Conservation (phyloP, 2,888 invertebrate genomes). For the Xylocampa areola region DNA sequence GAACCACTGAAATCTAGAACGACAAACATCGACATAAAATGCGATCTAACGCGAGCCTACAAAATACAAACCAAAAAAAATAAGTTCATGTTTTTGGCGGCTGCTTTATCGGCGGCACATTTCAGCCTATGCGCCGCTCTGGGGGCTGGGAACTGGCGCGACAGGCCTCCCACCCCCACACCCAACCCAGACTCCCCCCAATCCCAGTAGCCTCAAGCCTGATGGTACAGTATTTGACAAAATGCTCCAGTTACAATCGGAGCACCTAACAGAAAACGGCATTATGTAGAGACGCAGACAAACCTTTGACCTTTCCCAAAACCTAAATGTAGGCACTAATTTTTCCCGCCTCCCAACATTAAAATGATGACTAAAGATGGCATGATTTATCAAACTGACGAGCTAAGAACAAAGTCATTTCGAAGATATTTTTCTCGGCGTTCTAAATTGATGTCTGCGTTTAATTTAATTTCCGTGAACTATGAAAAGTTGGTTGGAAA, state of each 20-base stretch:
- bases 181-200: slow-evolving; percentile 40
- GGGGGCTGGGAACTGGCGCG: slow-evolving; percentile 64
- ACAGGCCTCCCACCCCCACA: slow-evolving; percentile 56
- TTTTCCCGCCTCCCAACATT: slow-evolving; percentile 59
- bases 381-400: slow-evolving; percentile 58
- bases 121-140: slow-evolving; percentile 71
- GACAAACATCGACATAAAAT: slow-evolving; percentile 48
- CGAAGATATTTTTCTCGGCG: slow-evolving; percentile 49
- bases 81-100: slow-evolving; percentile 70
- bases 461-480: slow-evolving; percentile 53
- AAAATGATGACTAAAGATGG: slow-evolving; percentile 66
- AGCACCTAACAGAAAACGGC: slow-evolving; percentile 54
- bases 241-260: slow-evolving; percentile 63
- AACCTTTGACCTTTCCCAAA: slow-evolving; percentile 64
- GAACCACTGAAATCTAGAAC: slow-evolving; percentile 47
- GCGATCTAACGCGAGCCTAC: slow-evolving; percentile 35
- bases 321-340: slow-evolving; percentile 53
- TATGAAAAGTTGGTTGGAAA: slow-evolving; percentile 41
- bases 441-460: slow-evolving; percentile 50
- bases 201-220: slow-evolving; percentile 62
- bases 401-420: slow-evolving; percentile 53
- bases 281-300: too few relatives aligned
- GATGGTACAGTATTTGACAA: slow-evolving; percentile 68
- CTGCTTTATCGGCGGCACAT: slow-evolving; percentile 74
- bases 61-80: slow-evolving; percentile 57